These are phyloP conservation scores for Chydorus sphaericus DNA, from an alignment of 2,888 invertebrate species.

Conservation along the genomic window DNA sequence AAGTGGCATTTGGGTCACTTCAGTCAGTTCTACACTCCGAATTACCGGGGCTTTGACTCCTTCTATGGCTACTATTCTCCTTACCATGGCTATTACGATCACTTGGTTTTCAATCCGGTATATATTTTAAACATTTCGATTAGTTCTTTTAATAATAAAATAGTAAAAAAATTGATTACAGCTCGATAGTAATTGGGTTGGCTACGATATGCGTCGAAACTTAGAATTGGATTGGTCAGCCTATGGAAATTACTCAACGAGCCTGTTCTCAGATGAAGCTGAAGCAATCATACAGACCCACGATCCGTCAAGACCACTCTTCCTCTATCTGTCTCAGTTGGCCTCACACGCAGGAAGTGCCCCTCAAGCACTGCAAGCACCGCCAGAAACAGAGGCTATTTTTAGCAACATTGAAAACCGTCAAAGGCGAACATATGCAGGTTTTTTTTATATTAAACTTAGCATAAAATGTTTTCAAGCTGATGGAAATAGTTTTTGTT, in stretches of 20 bases:
- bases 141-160: neutral
- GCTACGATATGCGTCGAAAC: constrained; percentile 47
- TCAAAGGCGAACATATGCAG: constrained; percentile 60
- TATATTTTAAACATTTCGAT: neutral
- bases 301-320: constrained; percentile 52
- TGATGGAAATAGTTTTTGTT: neutral
- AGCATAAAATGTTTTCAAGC: neutral
- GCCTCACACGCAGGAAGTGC: constrained; percentile 82
- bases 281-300: constrained; percentile 52
- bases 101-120: constrained; percentile 51
- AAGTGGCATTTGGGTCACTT: constrained; percentile 75
- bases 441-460: constrained; percentile 34
- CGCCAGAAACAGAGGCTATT: constrained; percentile 47
- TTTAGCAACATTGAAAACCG: constrained; percentile 52
- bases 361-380: constrained; percentile 65
- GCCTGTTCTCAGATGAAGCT: constrained; percentile 63
- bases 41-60: constrained; percentile 59
- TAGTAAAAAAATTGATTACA: neutral
- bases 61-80: constrained; percentile 80
- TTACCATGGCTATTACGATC: constrained; percentile 78
- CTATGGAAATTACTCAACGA: constrained; percentile 70
- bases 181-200: no score
- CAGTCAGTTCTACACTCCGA: constrained; percentile 55
- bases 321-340: constrained; percentile 72
- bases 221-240: constrained; percentile 54